phyloP scores from a whole-genome alignment of 2,113 vertebrate genomes.

The Labeo catla region DNA sequence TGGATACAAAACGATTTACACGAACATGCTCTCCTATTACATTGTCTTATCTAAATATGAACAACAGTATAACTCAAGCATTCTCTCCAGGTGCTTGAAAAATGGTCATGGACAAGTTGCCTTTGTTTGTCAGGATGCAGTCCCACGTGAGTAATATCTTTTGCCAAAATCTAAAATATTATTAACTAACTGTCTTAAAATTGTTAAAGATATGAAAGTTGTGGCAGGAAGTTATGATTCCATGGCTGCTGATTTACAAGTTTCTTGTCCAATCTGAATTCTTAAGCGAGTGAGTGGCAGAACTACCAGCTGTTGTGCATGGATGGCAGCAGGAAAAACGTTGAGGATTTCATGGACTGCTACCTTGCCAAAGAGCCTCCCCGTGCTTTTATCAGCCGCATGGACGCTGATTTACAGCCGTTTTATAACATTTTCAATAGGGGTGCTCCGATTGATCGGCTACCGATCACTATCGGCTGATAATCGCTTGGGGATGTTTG shows the following conservation, averaged over 20 bases:
- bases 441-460: conserved; percentile 83
- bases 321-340: conserved; percentile 72
- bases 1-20: neutral
- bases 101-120: conserved; percentile 81
- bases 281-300: conserved; percentile 60
- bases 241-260: conserved; percentile 66
- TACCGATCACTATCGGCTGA: no score
- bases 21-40: neutral
- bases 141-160: conserved; percentile 76
- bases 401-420: conserved; percentile 61
- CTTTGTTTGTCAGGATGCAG: conserved; percentile 85
- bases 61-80: conserved; percentile 40
- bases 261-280: no score
- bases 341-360: conserved; percentile 78
- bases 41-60: neutral
- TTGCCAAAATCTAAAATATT: neutral
- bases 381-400: conserved; percentile 81
- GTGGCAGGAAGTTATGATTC: neutral
- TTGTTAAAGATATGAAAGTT: no score
- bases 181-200: conserved; percentile 54
- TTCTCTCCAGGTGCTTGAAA: conserved; percentile 80
- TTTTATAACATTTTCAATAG: no score
- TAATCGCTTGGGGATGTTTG: no score
- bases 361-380: conserved; percentile 79
- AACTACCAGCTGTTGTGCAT: conserved; percentile 86